A percentile compares a stretch with the other conserved stretches of the same genome.
Conservation (phyloP, 1,140 invertebrate genomes). For the Lineus longissimus region DNA sequence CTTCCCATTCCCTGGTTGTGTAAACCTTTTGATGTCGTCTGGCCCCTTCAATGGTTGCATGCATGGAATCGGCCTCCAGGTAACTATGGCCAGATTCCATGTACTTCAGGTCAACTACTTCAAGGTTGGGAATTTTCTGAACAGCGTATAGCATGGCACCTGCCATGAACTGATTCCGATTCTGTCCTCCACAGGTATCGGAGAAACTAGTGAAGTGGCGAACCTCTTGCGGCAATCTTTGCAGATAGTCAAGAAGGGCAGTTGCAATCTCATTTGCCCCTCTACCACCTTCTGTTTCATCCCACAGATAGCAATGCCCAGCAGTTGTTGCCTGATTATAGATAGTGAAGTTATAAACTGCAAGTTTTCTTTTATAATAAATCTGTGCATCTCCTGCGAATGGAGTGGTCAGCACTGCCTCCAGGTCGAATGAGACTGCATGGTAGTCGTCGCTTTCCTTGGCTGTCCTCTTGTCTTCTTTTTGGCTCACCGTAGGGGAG, state of each 20-base stretch:
- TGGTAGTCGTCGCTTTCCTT: slow-evolving; percentile 3
- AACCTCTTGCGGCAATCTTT: slow-evolving; percentile 8
- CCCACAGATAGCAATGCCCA: too few relatives aligned
- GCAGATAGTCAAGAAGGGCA: slow-evolving; percentile 13
- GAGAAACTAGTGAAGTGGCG: slow-evolving; percentile 16
- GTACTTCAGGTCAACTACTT: slow-evolving; percentile 21
- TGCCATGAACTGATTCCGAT: slow-evolving; percentile 19
- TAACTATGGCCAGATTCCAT: slow-evolving; percentile 22
- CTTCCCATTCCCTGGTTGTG: slow-evolving; percentile 10
- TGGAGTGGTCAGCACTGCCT: slow-evolving; percentile 19
- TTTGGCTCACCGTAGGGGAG: too few relatives aligned
- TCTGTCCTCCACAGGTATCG: slow-evolving; percentile 24
- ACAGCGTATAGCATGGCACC: slow-evolving; percentile 5
- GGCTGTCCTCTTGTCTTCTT: slow-evolving; percentile 10
- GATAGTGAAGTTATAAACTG: too few relatives aligned
- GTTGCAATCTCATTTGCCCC: too few relatives aligned
- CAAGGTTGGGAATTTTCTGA: neutral
- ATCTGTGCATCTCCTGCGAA: neutral
- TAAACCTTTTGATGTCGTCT: slow-evolving; percentile 16
- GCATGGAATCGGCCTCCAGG: slow-evolving; percentile 22
- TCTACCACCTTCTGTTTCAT: too few relatives aligned
- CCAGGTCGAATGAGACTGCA: slow-evolving; percentile 19
- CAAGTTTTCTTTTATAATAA: slow-evolving; percentile 24
- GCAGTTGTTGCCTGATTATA: slow-evolving; percentile 14
- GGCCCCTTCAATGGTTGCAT: slow-evolving; percentile 16